phyloP scores from a whole-genome alignment of 2,113 vertebrate genomes.

The Dicaeum eximium region DNA sequence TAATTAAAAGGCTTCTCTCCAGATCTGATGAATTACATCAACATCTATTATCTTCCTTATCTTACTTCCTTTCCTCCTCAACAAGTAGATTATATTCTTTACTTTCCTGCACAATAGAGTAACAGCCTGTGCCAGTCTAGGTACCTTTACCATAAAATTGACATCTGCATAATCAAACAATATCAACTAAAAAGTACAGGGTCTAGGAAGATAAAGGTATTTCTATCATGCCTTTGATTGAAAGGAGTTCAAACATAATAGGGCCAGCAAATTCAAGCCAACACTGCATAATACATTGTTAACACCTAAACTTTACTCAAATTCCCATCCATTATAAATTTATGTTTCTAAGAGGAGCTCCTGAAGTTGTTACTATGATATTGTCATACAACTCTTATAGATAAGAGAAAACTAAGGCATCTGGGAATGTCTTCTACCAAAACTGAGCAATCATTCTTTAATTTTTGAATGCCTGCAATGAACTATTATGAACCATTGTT shows the following conservation, averaged over 20 bases:
- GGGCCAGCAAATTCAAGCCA: not conserved
- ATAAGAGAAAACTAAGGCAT: not conserved
- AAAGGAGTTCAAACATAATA: not conserved
- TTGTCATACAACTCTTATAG: not conserved
- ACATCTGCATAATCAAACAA: not conserved
- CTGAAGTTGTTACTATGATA: not conserved
- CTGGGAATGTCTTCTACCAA: not conserved
- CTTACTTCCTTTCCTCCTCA: not conserved
- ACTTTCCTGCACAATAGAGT: not conserved
- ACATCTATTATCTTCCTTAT: not conserved
- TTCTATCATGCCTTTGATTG: not conserved
- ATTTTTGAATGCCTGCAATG: not conserved
- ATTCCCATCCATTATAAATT: not conserved
- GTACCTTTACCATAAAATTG: not conserved
- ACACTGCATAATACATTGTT: not conserved
- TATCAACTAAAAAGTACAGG: not conserved
- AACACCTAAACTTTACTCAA: not conserved
- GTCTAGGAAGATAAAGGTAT: not conserved
- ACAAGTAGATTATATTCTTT: not conserved
- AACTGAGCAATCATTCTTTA: not conserved
- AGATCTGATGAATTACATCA: not conserved
- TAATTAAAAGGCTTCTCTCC: conserved; percentile 20
- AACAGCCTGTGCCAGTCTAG: not conserved
- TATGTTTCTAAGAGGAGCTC: not conserved
- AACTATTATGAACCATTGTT: not conserved